Percentiles rank a stretch among this genome's conserved stretches.
These are phyloP conservation scores for Mesitornis unicolor DNA, from an alignment of 2,113 vertebrate genomes.

Conservation along the genomic window DNA sequence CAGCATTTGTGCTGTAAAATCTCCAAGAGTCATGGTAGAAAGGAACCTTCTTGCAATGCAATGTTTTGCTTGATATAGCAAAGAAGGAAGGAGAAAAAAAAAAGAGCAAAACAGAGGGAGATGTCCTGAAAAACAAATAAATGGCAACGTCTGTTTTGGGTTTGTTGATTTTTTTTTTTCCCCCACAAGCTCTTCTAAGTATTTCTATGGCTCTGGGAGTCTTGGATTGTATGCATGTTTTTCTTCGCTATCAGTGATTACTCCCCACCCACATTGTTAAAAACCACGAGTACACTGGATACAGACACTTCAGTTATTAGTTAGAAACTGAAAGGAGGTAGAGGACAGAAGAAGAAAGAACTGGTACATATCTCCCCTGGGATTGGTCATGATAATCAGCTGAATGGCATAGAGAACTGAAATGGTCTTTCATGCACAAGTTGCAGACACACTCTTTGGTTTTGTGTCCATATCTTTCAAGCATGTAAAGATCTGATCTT, in stretches of 20 bases:
- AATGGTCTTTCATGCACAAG: neutral
- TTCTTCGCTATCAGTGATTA: neutral
- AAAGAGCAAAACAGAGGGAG: neutral
- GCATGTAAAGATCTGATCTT: neutral
- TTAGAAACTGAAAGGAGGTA: neutral
- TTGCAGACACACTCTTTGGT: neutral
- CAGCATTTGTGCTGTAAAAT: neutral
- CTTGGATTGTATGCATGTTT: neutral
- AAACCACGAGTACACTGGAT: neutral
- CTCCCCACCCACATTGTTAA: rapidly evolving
- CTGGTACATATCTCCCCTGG: neutral
- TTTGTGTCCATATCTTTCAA: neutral
- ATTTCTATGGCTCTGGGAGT: neutral
- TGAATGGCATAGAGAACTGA: neutral
- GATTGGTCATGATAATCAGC: neutral
- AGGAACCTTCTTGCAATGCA: neutral
- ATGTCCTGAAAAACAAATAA: neutral
- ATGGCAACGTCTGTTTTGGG: neutral
- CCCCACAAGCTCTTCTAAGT: neutral
- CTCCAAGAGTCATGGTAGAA: neutral
- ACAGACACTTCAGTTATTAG: neutral
- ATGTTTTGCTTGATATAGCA: neutral
- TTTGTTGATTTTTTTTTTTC: too few relatives aligned
- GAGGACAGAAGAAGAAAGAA: neutral
- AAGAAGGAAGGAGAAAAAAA: neutral